Base-by-base conservation (phyloP, 2,888 invertebrate genomes). In the Gari tellinella region DNA sequence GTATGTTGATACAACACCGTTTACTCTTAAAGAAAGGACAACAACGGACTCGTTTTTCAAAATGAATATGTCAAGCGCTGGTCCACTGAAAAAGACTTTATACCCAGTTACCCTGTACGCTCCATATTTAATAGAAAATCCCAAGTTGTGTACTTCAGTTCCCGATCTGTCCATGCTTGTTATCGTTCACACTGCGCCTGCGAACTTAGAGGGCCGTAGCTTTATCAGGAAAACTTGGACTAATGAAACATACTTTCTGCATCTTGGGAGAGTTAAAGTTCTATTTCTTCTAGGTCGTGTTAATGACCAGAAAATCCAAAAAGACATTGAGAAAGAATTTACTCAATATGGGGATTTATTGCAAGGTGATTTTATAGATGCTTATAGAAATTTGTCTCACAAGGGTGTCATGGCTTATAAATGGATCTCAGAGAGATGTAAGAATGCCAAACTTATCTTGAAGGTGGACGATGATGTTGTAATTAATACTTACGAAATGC, bases 381-480 rank as follows among this genome's bases (percentile, higher is more conserved):
- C 77, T 5, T 82, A 84, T 55, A 72, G 76, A 52, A 86, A 85
- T 64, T 65, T 85, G 1, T 85, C 86, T 8, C 70, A 79, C 37
- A 87, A 87, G 63, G 83, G 79, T 8, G 79, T 87, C 8, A 70
- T 87, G 76, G 86, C 80, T 7, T 75, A 85, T 41, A 79, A 81
- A 31, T 87, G 86, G 86, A 73, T 86, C 14, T 52, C 81, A 8
- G 70, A 72, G 14, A 55, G 72, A 40, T 86, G 87, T 45, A 41
- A 49, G 25, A 79, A 86, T 55, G 84, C 79, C 15, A 53, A 74
- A 38, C 77, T 74, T 49, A 72, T 79, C 31, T 46, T 86, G 0
- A 86, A 86, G 58, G 78, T 82, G 0, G 85, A 86, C 49, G 87
- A 87, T 65, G 85, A 85, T 58, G 72, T 85, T 1, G 80, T 86